Conservation (phyloP, 1,140 invertebrate genomes). For the Pentalonia nigronervosa region DNA sequence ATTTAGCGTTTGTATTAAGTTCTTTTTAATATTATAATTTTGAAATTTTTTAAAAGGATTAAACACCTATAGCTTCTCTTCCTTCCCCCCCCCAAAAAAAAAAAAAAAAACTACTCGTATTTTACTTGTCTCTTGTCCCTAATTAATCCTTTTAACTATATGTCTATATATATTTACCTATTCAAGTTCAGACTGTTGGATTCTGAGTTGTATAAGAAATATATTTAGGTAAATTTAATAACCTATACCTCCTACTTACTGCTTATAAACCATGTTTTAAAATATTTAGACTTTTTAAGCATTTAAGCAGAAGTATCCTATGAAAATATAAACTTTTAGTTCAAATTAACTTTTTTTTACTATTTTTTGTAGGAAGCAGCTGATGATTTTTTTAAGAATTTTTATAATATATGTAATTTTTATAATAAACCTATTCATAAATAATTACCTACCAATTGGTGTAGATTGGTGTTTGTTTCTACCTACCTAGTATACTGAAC, state of each 20-base stretch:
- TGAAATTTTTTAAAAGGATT: no score
- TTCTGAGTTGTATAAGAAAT: not conserved
- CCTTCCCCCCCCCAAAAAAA: no score
- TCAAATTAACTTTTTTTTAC: not conserved
- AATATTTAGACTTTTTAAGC: not conserved
- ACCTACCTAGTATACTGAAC: not conserved
- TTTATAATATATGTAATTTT: not conserved
- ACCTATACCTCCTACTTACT: no score
- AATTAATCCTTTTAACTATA: no score
- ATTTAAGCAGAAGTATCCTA: not conserved
- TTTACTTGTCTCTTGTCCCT: no score
- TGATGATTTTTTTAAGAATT: not conserved
- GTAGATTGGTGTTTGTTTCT: not conserved
- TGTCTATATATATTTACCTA: no score
- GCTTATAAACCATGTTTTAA: not conserved
- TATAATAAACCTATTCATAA: no score
- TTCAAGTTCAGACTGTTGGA: not conserved
- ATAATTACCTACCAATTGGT: not conserved
- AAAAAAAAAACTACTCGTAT: no score
- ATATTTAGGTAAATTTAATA: not conserved
- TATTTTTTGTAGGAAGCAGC: not conserved
- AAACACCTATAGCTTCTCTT: no score
- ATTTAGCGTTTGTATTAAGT: no score
- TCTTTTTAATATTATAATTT: no score
- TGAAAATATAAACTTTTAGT: not conserved